A percentile compares a stretch with the other conserved stretches of the same genome.
phyloP scores from a whole-genome alignment of 1,140 invertebrate genomes.

The Gryon sp. region DNA sequence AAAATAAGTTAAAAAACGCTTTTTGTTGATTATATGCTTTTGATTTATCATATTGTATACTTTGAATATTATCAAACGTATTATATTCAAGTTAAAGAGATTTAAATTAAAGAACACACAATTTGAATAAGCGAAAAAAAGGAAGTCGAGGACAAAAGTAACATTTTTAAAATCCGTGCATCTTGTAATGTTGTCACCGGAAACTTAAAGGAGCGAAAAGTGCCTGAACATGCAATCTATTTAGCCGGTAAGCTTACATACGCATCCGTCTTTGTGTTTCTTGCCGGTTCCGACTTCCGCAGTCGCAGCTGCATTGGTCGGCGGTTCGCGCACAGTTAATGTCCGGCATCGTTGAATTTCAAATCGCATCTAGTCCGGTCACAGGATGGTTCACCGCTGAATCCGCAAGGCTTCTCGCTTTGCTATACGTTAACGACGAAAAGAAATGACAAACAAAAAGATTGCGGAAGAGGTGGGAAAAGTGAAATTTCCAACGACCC shows the following conservation, averaged over 20 bases:
- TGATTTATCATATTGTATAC: too few relatives aligned
- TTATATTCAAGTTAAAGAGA: not conserved
- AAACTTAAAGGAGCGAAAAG: constrained; percentile 36
- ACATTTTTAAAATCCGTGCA: constrained; percentile 17
- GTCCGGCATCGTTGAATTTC: constrained; percentile 72
- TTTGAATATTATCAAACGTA: too few relatives aligned
- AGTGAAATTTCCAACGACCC: constrained; percentile 67
- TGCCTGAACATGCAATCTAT: constrained; percentile 32
- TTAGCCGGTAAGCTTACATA: constrained; percentile 42
- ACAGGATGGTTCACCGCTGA: constrained; percentile 44
- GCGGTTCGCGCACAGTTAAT: constrained; percentile 62
- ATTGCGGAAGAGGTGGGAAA: constrained; percentile 58
- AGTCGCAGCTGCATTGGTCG: constrained; percentile 64
- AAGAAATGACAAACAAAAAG: constrained; percentile 46
- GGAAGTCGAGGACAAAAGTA: constrained; percentile 5
- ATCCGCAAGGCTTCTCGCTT: constrained; percentile 39
- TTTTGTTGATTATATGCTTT: too few relatives aligned
- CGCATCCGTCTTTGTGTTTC: constrained; percentile 36
- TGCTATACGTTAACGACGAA: constrained; percentile 41
- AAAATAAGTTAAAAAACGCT: too few relatives aligned
- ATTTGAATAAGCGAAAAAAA: constrained; percentile 29
- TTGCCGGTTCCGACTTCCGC: constrained; percentile 42
- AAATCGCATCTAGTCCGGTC: constrained; percentile 62
- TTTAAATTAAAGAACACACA: constrained; percentile 15
- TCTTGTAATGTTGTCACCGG: constrained; percentile 35